Evolutionary conservation across 2,888 invertebrate species (phyloP), one percentile per base, ranked within the genome.

Genomic region (Cephus spinipes): DNA sequence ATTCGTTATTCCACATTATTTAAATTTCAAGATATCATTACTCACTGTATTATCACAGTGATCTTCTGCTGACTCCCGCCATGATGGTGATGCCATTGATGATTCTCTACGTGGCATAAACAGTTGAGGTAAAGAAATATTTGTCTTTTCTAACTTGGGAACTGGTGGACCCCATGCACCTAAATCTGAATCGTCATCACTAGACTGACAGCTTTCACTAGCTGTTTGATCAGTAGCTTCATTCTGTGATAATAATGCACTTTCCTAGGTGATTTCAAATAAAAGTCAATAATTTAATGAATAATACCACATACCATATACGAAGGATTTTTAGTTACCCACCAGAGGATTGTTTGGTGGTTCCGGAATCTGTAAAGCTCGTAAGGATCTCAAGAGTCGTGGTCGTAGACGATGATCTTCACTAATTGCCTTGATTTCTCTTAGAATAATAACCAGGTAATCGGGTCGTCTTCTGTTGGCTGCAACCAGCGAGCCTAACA

Each of bases 121-220:
- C 68, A 83, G 80, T 80, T 83, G 84, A 12, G 80, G 76, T 2
- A 84, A 68, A 23, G 85, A 81, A 33, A 84, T 79, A 82, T 86
- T 86, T 23, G 86, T 85, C 35, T 83, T 76, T 73, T 82, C 81
- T n/a, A 84, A 79, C 36, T 82, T 83, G 32, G 85, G 79, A 40
- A 84, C 80, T 30, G 83, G 81, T 31, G 81, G 82, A 30, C 83
- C 82, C 79, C 81, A 83, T 34, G 83, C 85, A 76, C 87, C 88
- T 33, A 84, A 81, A 69, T 89, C 89, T n/a, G 87, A 89, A 74
- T 89, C 89, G 71, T 89, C 89, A 35, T 90, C 90, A 69, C 89
- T 90, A 4, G 90, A 90, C 35, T 87, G 89, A 75, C 88, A 89
- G 83, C 88, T 89, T 79, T 90, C 89, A 78, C 90, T 90, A 11